Base-by-base conservation (phyloP, 2,113 vertebrate species). In the Malurus cyaneus region DNA sequence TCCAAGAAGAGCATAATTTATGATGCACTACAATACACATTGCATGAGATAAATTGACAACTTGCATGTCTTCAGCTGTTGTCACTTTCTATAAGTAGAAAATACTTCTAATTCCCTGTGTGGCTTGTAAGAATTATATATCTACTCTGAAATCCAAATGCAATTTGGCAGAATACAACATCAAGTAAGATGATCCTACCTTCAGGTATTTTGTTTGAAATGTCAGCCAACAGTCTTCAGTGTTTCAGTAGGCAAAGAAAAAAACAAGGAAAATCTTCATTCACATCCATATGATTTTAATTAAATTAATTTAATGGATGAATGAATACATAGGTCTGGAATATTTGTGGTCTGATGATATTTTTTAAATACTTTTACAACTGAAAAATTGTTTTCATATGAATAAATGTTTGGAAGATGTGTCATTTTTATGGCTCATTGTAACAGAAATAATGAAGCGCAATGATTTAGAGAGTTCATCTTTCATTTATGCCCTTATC, bases 71-170 rank as follows among this genome's bases (percentile, higher is more conserved):
- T 94, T 93, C 64, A 70, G 71, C 56, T 71, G 8, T 65, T 89
- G 65, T 89, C 24, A 80, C 59, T 89, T 82, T 82, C 65, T 52
- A 5, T 70, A 89, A 86, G 46, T 59, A 91, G 66, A 77, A 96
- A 94, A 92, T 78, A 29, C 6, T 91, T 90, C 41, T 77, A 83
- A 74, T 86, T 92, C 67, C 52, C 54, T 41, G 8, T 47, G 32
- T 77, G 49, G 42, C 60, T 86, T 71, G 49, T 69, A 80, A 83
- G 91, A 95, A 88, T 64, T 73, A 80, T 94, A 62, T 62, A 88
- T 73, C 66, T 91, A 20, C 23, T 85, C 54, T 74, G 47, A 95
- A 89, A 94, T 94, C 88, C 88, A 92, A 89, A 88, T 61, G 60
- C 6, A 96, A 84, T 74, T 96, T 92, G 82, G 80, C 80, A 93